Base-by-base conservation (phyloP, 2,888 invertebrate species). In the Unio pictorum region DNA sequence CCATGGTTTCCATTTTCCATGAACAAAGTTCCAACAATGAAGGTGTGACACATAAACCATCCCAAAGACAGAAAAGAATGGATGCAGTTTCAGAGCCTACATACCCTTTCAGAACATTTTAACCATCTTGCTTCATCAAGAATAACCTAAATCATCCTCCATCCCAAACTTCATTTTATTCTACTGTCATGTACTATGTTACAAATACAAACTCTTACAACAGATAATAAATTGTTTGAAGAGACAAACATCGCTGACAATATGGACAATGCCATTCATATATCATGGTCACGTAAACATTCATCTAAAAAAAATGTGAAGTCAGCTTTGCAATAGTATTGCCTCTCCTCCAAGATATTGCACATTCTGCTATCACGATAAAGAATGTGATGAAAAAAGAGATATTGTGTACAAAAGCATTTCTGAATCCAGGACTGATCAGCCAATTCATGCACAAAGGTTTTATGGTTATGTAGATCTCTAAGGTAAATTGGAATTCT, bases 401-500 rank as follows among this genome's bases (percentile, higher is more conserved):
- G 63, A 67, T 20, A 59, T 65, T 11, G 60, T 66, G 23, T 23
- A 23, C 23, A 23, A 23, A 23, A 26, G 55, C 28, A 28, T 67
- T 55, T 66, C 69, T 84, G 18, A 84, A 84, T 70, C 76, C 79
- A 11, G 75, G 74, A 61, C 69, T 28, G 86, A 86, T 72, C 81
- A 84, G 70, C 84, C 82, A 60, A 45, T 86, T 4, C 86, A 75
- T 75, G 80, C 85, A 61, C 17, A 82, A 55, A 80, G 81, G 11
- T 17, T 55, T 30, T 75, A 81, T 71, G 81, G 82, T 23, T 78
- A 86, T 54, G 74, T 84, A 58, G 76, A 79, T 55, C 67, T 73
- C 64, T 71, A 81, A 3, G 73, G 84, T 11, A 79, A 85, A 78
- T 75, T 86, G 63, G 83, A 81, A 45, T 81, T 83, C 23, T 69